These are phyloP conservation scores for Musca vetustissima DNA, from an alignment of 1,140 invertebrate genomes.

Conservation along the genomic window DNA sequence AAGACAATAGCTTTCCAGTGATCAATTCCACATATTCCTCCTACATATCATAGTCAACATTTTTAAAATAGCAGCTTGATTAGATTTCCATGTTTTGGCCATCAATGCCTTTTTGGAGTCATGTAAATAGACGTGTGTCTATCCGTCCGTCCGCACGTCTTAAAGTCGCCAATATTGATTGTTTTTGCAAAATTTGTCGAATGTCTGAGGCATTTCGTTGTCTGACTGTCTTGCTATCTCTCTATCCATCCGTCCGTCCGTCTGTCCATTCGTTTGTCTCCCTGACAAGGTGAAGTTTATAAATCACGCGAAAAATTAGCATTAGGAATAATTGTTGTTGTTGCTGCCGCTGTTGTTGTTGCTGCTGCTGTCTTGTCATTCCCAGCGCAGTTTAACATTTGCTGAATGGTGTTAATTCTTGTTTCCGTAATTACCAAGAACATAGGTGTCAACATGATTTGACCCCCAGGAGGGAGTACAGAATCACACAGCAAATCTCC, in stretches of 20 bases:
- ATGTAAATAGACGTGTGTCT: not conserved
- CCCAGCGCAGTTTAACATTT: not conserved
- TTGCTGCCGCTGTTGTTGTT: too few relatives aligned
- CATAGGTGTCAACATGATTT: constrained; percentile 24
- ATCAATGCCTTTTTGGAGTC: not conserved
- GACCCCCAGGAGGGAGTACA: too few relatives aligned
- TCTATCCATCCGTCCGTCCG: too few relatives aligned
- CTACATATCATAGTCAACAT: too few relatives aligned
- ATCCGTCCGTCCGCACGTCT: too few relatives aligned
- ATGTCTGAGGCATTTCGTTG: too few relatives aligned
- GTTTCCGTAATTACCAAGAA: constrained; percentile 20
- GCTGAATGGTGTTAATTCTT: constrained; percentile 9
- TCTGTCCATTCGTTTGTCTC: not conserved
- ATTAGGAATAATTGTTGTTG: constrained; percentile 14
- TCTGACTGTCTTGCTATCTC: not conserved
- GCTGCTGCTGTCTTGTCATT: too few relatives aligned
- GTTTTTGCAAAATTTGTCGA: too few relatives aligned
- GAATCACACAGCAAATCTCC: too few relatives aligned
- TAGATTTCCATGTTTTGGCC: constrained; percentile 10
- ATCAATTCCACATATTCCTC: too few relatives aligned
- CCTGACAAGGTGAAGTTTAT: constrained; percentile 14
- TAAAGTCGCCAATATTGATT: not conserved
- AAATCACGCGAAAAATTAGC: constrained; percentile 24
- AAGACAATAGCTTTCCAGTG: too few relatives aligned
- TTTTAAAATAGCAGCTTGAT: too few relatives aligned